Evolutionary conservation across 2,797 vertebrate genomes (phyloP).

Genomic region (Alosa sapidissima): DNA sequence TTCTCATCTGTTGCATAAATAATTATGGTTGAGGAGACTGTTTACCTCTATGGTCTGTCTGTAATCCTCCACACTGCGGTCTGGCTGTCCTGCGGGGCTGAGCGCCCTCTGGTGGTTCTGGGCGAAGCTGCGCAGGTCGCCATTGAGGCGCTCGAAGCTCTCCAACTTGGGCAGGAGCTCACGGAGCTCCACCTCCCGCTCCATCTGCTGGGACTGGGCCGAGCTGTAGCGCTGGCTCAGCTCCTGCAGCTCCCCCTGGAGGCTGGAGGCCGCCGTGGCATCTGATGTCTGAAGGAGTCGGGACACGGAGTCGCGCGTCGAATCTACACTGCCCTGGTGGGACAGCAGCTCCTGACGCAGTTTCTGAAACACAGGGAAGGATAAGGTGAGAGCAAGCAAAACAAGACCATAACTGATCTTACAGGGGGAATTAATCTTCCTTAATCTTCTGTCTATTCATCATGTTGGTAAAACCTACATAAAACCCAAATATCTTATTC

Average conservation of each 20-base stretch:
- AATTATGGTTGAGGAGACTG: neutral
- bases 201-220: constrained; percentile 79
- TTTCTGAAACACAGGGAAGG: constrained; percentile 75
- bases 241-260: constrained; percentile 80
- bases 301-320: constrained; percentile 86
- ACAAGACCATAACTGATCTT: neutral
- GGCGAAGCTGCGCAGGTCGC: constrained; percentile 81
- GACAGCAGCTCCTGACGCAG: constrained; percentile 91
- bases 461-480: neutral
- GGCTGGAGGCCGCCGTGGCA: constrained; percentile 75
- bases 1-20: neutral
- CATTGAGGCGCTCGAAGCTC: constrained; percentile 85
- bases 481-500: no score
- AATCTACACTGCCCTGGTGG: constrained; percentile 89
- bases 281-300: constrained; percentile 84
- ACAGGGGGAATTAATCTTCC: no score
- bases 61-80: constrained; percentile 85
- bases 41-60: constrained; percentile 89
- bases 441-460: no score
- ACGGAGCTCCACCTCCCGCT: constrained; percentile 82
- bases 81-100: constrained; percentile 84
- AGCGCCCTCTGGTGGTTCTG: constrained; percentile 78
- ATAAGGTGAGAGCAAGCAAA: neutral
- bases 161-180: constrained; percentile 85
- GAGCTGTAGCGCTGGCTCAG: constrained; percentile 75